These are phyloP conservation scores for Nannobrachium achirus DNA, from an alignment of 2,113 vertebrate species.

Conservation along the genomic window DNA sequence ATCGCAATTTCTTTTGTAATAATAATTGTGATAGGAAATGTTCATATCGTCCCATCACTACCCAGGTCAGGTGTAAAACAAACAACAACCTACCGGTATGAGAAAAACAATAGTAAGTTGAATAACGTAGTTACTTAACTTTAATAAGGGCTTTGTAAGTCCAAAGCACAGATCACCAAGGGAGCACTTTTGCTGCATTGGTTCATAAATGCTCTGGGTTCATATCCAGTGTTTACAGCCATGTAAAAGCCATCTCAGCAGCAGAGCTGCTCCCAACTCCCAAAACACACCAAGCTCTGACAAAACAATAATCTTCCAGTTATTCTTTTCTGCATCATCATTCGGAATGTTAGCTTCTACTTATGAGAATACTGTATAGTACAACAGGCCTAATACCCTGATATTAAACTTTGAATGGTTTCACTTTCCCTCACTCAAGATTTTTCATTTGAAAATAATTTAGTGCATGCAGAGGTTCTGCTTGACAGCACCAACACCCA, in stretches of 20 bases:
- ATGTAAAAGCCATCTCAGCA: slow-evolving; percentile 59
- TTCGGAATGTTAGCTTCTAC: background rate
- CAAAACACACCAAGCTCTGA: slow-evolving; percentile 49
- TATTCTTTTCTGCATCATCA: slow-evolving; percentile 11
- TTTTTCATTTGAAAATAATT: background rate
- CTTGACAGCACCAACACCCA: too few species aligned
- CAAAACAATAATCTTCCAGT: slow-evolving; percentile 39
- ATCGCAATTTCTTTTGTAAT: too few species aligned
- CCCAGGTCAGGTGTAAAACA: too few species aligned
- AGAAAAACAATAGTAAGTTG: too few species aligned
- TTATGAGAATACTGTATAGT: background rate
- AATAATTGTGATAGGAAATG: too few species aligned
- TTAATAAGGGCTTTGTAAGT: slow-evolving; percentile 47
- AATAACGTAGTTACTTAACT: background rate
- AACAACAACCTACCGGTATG: too few species aligned
- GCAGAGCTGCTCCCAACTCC: slow-evolving; percentile 31
- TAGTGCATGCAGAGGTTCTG: too few species aligned
- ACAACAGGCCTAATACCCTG: slow-evolving; percentile 14
- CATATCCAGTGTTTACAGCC: slow-evolving; percentile 68
- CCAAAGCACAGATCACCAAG: slow-evolving; percentile 66
- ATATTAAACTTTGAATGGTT: background rate
- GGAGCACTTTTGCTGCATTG: slow-evolving; percentile 61
- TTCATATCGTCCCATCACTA: too few species aligned
- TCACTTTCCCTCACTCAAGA: slow-evolving; percentile 4
- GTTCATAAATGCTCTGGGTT: slow-evolving; percentile 52